These are phyloP conservation scores for Gila orcuttii DNA, from an alignment of 2,113 vertebrate species.

Conservation along the genomic window DNA sequence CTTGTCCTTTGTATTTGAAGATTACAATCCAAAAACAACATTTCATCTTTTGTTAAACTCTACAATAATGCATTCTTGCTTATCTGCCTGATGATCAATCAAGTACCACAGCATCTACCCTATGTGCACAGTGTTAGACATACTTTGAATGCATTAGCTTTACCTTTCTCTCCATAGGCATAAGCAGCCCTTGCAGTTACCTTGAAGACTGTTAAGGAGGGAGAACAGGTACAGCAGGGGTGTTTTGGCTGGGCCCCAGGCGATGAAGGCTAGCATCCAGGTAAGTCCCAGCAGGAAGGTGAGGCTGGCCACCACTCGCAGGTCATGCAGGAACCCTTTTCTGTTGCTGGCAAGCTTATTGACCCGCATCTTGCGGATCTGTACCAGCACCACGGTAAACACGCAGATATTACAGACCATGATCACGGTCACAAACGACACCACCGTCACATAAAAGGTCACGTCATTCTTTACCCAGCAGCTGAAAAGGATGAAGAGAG, in stretches of 20 bases:
- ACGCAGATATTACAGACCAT: conserved; percentile 80
- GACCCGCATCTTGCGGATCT: conserved; percentile 76
- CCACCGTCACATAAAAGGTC: conserved; percentile 81
- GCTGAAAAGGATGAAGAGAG: conserved; percentile 67
- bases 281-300: conserved; percentile 87
- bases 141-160: neutral
- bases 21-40: neutral
- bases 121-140: neutral
- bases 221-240: conserved; percentile 84
- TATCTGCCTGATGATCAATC: neutral
- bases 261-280: conserved; percentile 84
- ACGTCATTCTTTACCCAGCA: conserved; percentile 83
- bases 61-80: neutral
- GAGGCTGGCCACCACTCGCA: conserved; percentile 81
- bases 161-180: neutral
- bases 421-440: conserved; percentile 79
- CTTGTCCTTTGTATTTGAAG: neutral
- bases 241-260: conserved; percentile 77
- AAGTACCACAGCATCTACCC: neutral
- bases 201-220: conserved; percentile 86
- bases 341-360: conserved; percentile 66
- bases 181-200: conserved; percentile 65
- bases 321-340: conserved; percentile 67
- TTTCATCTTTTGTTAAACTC: neutral
- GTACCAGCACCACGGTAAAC: conserved; percentile 83